Percentiles rank a stretch among this genome's conserved stretches.
phyloP scores from a whole-genome alignment of 2,113 vertebrate genomes.

The Leptodactylus fuscus region DNA sequence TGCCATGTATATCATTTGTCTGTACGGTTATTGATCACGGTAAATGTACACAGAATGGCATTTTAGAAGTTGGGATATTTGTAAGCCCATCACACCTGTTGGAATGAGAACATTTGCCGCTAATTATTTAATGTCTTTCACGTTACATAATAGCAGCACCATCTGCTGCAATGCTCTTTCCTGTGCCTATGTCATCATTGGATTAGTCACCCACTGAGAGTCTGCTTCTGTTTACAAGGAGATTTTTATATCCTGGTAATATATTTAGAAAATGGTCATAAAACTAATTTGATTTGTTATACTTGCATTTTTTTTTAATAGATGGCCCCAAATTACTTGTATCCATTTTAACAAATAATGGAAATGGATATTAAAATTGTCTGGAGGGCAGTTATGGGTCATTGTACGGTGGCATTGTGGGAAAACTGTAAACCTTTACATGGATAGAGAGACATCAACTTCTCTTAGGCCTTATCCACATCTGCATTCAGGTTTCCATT shows the following conservation, averaged over 20 bases:
- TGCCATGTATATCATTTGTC: neutral
- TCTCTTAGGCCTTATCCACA: too few relatives aligned
- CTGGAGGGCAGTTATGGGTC: too few relatives aligned
- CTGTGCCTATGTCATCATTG: slow-evolving; percentile 24
- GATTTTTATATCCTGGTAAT: neutral
- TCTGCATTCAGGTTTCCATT: too few relatives aligned
- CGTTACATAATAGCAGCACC: slow-evolving; percentile 35
- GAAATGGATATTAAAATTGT: too few relatives aligned
- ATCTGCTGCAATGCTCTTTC: slow-evolving; percentile 44
- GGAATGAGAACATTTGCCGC: neutral
- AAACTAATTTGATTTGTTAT: neutral
- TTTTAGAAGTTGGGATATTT: neutral
- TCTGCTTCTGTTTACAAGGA: slow-evolving; percentile 43
- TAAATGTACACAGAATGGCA: neutral
- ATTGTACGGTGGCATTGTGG: neutral
- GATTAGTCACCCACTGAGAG: slow-evolving; percentile 49
- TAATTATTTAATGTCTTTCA: slow-evolving; percentile 29
- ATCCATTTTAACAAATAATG: neutral
- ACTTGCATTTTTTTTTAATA: neutral
- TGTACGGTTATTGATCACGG: neutral
- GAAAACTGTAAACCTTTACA: neutral
- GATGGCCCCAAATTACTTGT: neutral
- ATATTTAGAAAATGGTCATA: neutral
- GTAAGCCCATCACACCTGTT: slow-evolving; percentile 8
- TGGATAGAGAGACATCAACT: too few relatives aligned